Evolutionary conservation across 2,888 invertebrate species (phyloP), one percentile per base, ranked within the genome.

Genomic region (Polymixis lichenea): DNA sequence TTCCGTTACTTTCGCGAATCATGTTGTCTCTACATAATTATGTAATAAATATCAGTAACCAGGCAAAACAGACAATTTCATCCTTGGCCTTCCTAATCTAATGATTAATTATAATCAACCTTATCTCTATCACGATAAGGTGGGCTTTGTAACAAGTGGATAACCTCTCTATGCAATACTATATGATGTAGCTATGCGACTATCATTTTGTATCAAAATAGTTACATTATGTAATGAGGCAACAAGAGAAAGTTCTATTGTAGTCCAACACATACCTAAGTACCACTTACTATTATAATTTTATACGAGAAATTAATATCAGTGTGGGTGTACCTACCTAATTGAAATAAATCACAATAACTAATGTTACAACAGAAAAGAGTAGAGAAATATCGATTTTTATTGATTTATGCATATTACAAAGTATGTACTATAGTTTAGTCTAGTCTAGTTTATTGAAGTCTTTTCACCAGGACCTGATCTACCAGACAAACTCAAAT

Each of bases 171-270:
- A 38, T 55, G 68, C 17, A 15, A 25, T 46, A 67, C 76, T 11
- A 60, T 67, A 65, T 60, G 22, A 43, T 53, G 62, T 75, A 58
- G 62, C 51, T 64, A 51, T 69, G 82, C 71, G 73, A 25, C 64
- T 80, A 73, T 62, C 32, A 62, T 60, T 65, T 72, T 72, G 65
- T 78, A 88, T 82, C 84, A 83, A 87, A 85, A 86, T 79, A 78
- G 80, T 92, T 92, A 88, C 90, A 83, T 89, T 86, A 90, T 75
- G 38, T 43, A 67, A 79, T 87, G 87, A 86, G 82, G 86, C 86
- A 87, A 84, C 76, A 58, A 90, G 92, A 91, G 93, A 93, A 92
- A 92, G 93, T 91, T 89, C 82, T 61, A 88, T 90, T 89, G 88
- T 89, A 72, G 77, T 83, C 9, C 53, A 71, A 72, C 51, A 73